Evolutionary conservation across 2,113 vertebrate species (phyloP), one percentile per base, ranked within the genome.

Genomic region (Bolborhynchus lineola): DNA sequence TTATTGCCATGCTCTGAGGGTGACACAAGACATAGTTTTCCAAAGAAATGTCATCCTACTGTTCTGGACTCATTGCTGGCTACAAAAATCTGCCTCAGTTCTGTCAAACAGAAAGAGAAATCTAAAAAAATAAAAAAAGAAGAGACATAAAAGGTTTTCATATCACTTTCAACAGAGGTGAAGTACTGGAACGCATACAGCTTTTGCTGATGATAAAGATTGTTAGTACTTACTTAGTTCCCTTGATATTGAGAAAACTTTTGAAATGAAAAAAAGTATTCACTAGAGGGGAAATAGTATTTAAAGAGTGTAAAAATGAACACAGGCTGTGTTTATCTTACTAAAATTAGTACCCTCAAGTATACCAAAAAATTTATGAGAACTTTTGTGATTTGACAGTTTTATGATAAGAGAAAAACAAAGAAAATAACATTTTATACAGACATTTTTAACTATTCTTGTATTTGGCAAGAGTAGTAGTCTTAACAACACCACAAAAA

Each of bases 241-340:
- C 14, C 8, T 7, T 67, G 67, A 75, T 81, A 71, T 55, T 88
- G 72, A 50, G 46, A 92, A 89, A 84, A 76, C 12, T 62, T 89
- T 89, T 77, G 47, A 60, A 92, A 25, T 69, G 86, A 93, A 93
- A 82, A 11, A 69, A 96, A 93, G 15, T 42, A 67, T 83, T 96
- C 63, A 80, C 26, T 57, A 76, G 60, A 87, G 21, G 11, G 39
- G 63, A 92, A 91, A 60, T 10, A 72, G 64, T 44, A 71, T 76
- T 65, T 84, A 23, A 90, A 74, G 41, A 77, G 17, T 81, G 67
- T 80, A 94, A 93, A 94, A 83, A 81, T 81, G 91, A 84, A 55
- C 10, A 67, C 10, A 63, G 7, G 5, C n/a, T 72, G 20, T 37
- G 44, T 39, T 91, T 91, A 70, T 89, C 90, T 85, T 33, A 78